phyloP scores from a whole-genome alignment of 35 echinoderm and acorn worm species.

The Holothuria glaberrima region DNA sequence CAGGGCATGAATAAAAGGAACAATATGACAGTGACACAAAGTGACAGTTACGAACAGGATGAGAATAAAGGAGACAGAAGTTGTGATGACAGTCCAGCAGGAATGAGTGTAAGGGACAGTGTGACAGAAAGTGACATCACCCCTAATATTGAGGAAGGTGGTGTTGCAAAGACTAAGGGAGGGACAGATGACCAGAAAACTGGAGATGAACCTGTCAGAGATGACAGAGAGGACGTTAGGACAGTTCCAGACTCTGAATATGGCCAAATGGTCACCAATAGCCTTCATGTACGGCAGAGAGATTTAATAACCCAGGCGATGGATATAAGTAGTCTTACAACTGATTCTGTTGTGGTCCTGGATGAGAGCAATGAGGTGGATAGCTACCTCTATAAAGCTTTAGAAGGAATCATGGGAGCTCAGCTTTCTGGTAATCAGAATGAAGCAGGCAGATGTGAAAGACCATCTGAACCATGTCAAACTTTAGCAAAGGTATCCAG shows the following conservation, averaged over 20 bases:
- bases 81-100: too few relatives aligned
- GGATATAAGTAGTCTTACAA: neutral
- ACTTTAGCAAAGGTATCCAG: neutral
- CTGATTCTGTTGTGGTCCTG: neutral
- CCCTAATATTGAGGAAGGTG: neutral
- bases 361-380: slow-evolving; percentile 12
- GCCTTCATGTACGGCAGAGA: too few relatives aligned
- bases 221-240: too few relatives aligned
- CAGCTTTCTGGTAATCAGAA: neutral
- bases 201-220: too few relatives aligned
- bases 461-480: neutral
- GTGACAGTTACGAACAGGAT: too few relatives aligned
- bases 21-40: too few relatives aligned
- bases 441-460: neutral
- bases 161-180: neutral
- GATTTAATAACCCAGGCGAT: neutral
- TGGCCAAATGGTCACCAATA: neutral
- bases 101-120: too few relatives aligned
- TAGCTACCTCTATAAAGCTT: slow-evolving; percentile 25
- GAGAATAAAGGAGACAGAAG: too few relatives aligned
- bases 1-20: too few relatives aligned
- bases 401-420: slow-evolving; percentile 8
- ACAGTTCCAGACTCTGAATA: neutral
- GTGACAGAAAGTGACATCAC: too few relatives aligned
- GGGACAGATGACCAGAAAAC: neutral